Conservation (phyloP, 2,888 invertebrate species). For the Camponotus fellah region DNA sequence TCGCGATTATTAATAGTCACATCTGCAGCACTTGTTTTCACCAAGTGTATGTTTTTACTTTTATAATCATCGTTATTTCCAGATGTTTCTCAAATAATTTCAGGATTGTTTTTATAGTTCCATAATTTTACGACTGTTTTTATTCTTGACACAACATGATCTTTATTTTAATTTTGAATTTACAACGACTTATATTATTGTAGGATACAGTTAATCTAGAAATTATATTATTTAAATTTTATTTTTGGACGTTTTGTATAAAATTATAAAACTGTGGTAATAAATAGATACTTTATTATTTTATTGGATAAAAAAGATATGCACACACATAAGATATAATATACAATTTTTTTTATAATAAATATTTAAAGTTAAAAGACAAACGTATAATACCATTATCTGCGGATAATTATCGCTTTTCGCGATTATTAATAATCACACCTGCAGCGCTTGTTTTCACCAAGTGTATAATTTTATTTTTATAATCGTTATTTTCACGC, state of each 20-base stretch:
- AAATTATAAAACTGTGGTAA: not conserved
- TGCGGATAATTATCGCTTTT: slow-evolving; percentile 20
- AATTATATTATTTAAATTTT: slow-evolving; percentile 22
- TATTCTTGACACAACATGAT: too few species aligned
- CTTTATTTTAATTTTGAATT: slow-evolving; percentile 2
- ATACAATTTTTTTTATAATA: not conserved
- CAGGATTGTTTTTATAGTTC: not conserved
- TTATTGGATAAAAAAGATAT: not conserved
- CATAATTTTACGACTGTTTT: not conserved
- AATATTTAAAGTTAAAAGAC: not conserved
- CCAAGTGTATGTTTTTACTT: not conserved
- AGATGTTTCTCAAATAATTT: not conserved
- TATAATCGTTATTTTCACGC: not conserved
- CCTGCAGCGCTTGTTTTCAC: not conserved
- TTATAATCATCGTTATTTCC: not conserved
- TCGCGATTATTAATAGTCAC: slow-evolving; percentile 1
- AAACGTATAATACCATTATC: slow-evolving; percentile 1
- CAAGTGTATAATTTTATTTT: not conserved
- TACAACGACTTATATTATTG: not conserved
- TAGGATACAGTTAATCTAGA: not conserved
- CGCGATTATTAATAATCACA: slow-evolving; percentile 3
- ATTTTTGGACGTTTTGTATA: not conserved
- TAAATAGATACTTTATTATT: not conserved
- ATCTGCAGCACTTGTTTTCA: not conserved
- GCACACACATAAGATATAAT: not conserved